Conservation (phyloP, 2,797 vertebrate genomes). For the Megaceryle alcyon region DNA sequence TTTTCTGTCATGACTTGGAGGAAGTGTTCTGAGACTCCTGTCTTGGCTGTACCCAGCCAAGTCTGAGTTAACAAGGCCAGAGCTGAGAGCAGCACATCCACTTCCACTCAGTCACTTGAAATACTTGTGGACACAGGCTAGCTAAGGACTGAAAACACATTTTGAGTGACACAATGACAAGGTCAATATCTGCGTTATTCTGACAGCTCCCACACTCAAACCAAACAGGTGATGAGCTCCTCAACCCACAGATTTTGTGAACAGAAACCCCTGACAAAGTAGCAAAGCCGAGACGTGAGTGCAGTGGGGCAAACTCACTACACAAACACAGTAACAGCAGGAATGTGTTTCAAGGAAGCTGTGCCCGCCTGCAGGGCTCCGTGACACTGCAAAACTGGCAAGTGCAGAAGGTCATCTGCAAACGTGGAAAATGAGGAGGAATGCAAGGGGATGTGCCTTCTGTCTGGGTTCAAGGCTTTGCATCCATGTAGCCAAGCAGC, state of each 20-base stretch:
- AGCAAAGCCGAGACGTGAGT: not conserved
- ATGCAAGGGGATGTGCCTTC: not conserved
- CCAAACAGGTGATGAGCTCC: not conserved
- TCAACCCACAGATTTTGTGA: not conserved
- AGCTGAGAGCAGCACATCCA: not conserved
- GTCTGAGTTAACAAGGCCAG: not conserved
- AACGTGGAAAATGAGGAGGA: not conserved
- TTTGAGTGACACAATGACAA: not conserved
- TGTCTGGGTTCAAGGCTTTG: not conserved
- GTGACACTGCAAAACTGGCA: not conserved
- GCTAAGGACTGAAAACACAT: not conserved
- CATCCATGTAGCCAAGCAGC: fast-evolving
- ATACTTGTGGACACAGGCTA: not conserved
- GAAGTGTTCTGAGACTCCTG: not conserved
- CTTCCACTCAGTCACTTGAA: not conserved
- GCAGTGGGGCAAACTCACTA: not conserved
- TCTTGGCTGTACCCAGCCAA: not conserved
- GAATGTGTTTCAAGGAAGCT: not conserved
- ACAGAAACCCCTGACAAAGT: not conserved
- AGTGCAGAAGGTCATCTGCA: not conserved
- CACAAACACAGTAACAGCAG: fast-evolving
- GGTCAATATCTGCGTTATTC: fast-evolving
- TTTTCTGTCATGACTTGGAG: not conserved
- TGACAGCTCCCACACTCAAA: not conserved
- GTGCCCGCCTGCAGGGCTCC: not conserved